Evolutionary conservation across 1,140 invertebrate genomes (phyloP), one percentile per base, ranked within the genome.

Genomic region (Heterodera schachtii): DNA sequence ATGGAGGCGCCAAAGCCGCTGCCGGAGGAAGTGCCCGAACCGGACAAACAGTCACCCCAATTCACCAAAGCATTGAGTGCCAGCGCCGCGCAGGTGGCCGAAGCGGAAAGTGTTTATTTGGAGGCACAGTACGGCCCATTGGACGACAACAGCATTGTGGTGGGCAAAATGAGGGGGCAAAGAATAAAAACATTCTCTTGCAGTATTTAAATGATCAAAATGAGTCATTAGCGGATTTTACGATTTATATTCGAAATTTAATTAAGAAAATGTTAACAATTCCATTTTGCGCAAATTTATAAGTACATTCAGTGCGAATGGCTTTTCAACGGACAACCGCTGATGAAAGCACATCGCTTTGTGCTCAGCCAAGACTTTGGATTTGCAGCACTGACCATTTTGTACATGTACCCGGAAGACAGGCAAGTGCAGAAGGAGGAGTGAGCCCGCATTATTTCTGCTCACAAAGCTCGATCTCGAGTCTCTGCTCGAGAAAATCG

Each of bases 381-480:
- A 49, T 97, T 96, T 90, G 95, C 97, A 60, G 94, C 95, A 73
- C 92, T 98, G 77, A 96, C 97, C 90, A 94, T 98, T 87, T 91
- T 97, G 11, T 97, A 97, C 90, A 93, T 94, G 2, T 97, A 96
- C 90, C 92, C 94, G 73, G 96, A 98, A 92, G 96, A 98, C 91
- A 94, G 94, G 79, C 95, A 94, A 81, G 95, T 94, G 11, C 6
- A 41, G 3, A 11, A 31, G 60, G 31, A 31, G 31, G 1, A 31
- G 31, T 31, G 31, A 31, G 31, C 31, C 31, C 31, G 31, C 31
- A 31, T 31, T 0, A 31, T 0, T 31, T 31, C 31, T 31, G 31
- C 31, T 31, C 0, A 0, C 0, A 31, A 31, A 31, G n/a, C 31
- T 31, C 31, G n/a, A n/a, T 31, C 31, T 31, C 1, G n/a, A n/a